These are phyloP conservation scores for Capromys pilorides DNA, from an alignment of 2,797 vertebrate species.

Conservation along the genomic window DNA sequence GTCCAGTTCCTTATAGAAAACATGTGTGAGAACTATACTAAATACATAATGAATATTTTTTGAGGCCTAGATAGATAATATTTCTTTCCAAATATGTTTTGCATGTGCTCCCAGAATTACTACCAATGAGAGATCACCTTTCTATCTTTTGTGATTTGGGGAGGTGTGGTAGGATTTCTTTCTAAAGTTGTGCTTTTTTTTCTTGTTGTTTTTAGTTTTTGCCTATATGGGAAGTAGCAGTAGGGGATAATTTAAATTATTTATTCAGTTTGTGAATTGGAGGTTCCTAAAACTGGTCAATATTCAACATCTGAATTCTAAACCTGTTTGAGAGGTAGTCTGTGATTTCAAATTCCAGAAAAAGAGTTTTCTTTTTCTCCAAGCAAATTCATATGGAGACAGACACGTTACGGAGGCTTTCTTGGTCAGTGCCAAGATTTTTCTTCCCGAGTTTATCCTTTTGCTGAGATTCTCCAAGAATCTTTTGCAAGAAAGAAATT, in stretches of 20 bases:
- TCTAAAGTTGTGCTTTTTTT: neutral
- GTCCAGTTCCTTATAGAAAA: neutral
- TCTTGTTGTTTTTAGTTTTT: neutral
- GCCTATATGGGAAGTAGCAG: neutral
- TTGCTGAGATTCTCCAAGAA: neutral
- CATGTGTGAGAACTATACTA: neutral
- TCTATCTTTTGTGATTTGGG: constrained; percentile 8
- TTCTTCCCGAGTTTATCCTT: neutral
- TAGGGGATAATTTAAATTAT: neutral
- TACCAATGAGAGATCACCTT: neutral
- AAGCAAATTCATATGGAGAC: neutral
- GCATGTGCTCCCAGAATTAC: neutral
- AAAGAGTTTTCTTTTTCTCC: neutral
- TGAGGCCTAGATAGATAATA: neutral
- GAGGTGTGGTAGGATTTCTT: neutral
- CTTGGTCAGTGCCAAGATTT: neutral
- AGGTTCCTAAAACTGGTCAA: neutral
- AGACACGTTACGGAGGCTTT: neutral
- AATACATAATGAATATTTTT: neutral
- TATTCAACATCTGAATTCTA: neutral
- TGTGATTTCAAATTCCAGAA: neutral
- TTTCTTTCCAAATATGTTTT: constrained; percentile 16
- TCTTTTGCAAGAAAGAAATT: constrained; percentile 17
- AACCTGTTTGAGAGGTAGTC: neutral
- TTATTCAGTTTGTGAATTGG: neutral